Base-by-base conservation (phyloP, 1,140 invertebrate genomes). In the Apis mellifera region DNA sequence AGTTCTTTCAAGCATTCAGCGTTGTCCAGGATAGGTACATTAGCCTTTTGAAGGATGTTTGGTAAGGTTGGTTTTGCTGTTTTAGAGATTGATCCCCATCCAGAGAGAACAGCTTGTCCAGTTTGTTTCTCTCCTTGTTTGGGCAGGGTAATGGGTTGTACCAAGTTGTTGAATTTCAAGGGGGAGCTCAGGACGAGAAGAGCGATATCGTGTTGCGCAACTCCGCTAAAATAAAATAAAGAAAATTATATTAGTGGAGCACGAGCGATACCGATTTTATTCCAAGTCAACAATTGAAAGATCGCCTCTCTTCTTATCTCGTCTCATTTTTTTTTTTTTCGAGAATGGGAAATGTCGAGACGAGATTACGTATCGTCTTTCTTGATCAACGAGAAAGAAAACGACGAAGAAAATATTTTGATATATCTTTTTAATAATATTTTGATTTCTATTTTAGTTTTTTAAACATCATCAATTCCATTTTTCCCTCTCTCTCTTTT, bases 191-290 rank as follows among this genome's bases (percentile, higher is more conserved):
- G 89, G 79, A 93, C 94, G 26, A 97, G 88, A 0, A 97, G 68
- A 55, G 95, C 96, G 69, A 97, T 95, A 84, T 97, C 96, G 81
- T 95, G 94, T 68, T 94, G 94, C 26, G 92, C 94, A n/a, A 95
- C 93, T 11, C 93, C 94, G 23, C 94, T 94, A 84, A 21, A 87
- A 89, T 74, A 57, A 50, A 21, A 66, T 54, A 71, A 62, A 75
- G 62, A 70, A 62, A 66, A 52, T 1, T 26, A 19, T 65, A 19
- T 82, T 26, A 76, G 52, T 70, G 5, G 19, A 2, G 32, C 32
- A 15, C 19, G 5, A 23, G 11, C 0, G 79, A 57, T n/a, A 57
- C 2, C 1, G 1, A n/a, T 17, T 65, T 65, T 32, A 19, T 0
- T 23, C 60, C 17, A 42, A 52, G 8, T 52, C 3, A 12, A n/a